A percentile compares a stretch with the other conserved stretches of the same genome.
Evolutionary conservation across 2,888 invertebrate species (phyloP).

Genomic region (Podabrus alpinus): DNA sequence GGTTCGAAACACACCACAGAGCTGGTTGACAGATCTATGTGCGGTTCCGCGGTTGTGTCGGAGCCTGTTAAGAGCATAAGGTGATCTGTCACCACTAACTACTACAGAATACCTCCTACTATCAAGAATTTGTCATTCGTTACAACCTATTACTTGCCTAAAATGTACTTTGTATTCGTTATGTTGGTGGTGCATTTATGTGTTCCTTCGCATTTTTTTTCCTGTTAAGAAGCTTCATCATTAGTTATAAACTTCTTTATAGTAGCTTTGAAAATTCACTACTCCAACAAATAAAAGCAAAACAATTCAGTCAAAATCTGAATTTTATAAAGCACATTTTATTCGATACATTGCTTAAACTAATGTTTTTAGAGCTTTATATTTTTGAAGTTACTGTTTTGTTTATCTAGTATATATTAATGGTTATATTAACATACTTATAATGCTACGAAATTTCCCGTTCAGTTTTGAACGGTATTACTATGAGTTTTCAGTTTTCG

Average conservation of each 20-base stretch:
- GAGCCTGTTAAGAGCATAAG: constrained; percentile 45
- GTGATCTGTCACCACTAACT: constrained; percentile 51
- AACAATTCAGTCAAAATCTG: too few species aligned
- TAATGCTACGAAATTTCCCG: too few species aligned
- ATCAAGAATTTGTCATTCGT: constrained; percentile 44
- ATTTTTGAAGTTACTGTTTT: too few species aligned
- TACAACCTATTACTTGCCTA: constrained; percentile 34
- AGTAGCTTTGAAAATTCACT: too few species aligned
- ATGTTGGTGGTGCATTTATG: constrained; percentile 20
- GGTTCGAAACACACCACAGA: constrained; percentile 36
- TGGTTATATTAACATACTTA: too few species aligned
- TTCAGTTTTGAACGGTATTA: too few species aligned
- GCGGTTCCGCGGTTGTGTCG: constrained; percentile 45
- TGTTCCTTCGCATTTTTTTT: constrained; percentile 17
- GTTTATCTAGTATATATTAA: too few species aligned
- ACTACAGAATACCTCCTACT: constrained; percentile 45
- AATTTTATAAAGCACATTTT: too few species aligned
- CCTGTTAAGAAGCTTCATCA: constrained; percentile 11
- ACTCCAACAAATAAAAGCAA: too few species aligned
- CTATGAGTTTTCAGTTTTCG: too few species aligned
- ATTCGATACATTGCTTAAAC: too few species aligned
- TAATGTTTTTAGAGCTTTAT: too few species aligned
- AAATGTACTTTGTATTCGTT: constrained; percentile 27
- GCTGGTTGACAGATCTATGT: constrained; percentile 47
- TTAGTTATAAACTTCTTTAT: constrained; percentile 6